Conservation (phyloP, 2,888 invertebrate genomes). For the Cistogaster globosa region DNA sequence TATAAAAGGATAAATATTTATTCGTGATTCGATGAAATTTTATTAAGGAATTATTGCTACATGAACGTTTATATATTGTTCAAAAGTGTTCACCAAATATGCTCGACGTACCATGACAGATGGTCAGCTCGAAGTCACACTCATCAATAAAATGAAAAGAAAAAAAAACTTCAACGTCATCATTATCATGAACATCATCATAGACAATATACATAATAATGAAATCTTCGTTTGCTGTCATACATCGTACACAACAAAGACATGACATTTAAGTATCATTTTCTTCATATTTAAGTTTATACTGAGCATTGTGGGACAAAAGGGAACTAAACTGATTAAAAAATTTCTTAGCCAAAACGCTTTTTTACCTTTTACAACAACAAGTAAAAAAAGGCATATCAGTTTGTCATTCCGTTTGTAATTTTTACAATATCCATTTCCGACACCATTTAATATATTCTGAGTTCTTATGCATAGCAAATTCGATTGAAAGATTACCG, state of each 20-base stretch:
- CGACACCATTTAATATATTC: no score
- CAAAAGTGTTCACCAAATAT: constrained; percentile 60
- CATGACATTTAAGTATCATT: constrained; percentile 61
- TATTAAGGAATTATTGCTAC: constrained; percentile 64
- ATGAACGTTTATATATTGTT: constrained; percentile 39
- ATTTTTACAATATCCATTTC: no score
- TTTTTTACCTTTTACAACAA: no score
- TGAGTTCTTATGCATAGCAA: no score
- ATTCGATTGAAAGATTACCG: no score
- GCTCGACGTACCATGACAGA: constrained; percentile 77
- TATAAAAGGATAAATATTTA: constrained; percentile 53
- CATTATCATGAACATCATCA: constrained; percentile 51
- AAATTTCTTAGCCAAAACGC: background rate
- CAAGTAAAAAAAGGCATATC: no score
- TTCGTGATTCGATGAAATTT: constrained; percentile 64
- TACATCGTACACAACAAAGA: constrained; percentile 55
- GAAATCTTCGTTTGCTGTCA: constrained; percentile 62
- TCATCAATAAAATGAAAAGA: constrained; percentile 58
- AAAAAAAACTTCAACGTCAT: constrained; percentile 65
- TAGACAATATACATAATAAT: constrained; percentile 31
- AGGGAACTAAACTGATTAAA: background rate
- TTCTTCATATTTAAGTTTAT: constrained; percentile 34
- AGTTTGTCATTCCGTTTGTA: no score
- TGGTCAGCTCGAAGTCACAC: constrained; percentile 78
- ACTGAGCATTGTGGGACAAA: constrained; percentile 37